Evolutionary conservation across 1,140 invertebrate genomes (phyloP), one percentile per base, ranked within the genome.

Genomic region (Ectropis grisescens): DNA sequence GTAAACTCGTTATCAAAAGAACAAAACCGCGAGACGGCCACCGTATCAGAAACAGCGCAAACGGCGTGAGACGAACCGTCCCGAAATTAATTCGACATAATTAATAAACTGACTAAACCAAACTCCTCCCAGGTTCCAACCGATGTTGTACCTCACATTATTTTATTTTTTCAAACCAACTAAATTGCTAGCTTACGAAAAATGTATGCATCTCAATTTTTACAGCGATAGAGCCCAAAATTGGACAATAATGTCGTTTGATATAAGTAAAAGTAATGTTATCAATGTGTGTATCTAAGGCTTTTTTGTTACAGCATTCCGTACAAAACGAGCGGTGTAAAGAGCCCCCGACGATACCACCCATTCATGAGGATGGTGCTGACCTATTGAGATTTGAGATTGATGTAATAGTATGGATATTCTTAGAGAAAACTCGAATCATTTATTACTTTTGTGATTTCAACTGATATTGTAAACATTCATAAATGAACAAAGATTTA

Each of bases 291-390:
- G 69, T 79, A 68, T 79, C 70, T 75, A 74, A 76, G 55, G 62
- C 52, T 69, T 81, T 80, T 81, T 80, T 78, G 66, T 80, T 66
- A 69, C 66, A 66, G 52, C 75, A 81, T 81, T 81, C 75, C 72
- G 58, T 61, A 78, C 75, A 81, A 78, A 80, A 78, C 70, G 72
- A 60, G 64, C 59, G 70, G 75, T 80, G 70, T 80, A 80, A 75
- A 75, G 76, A 74, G 70, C 68, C 58, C 47, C 68, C 71, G 71
- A 71, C 69, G 59, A 78, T 78, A 75, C 75, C 75, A 80, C 72
- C 72, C 76, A 81, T 81, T 81, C 75, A 81, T 81, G 53, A 72
- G 55, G 62, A 68, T 62, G 67, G 52, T 74, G 70, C 68, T 81
- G 67, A 81, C 75, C 72, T 78, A 81, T 81, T 76, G 69, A 81